phyloP scores from a whole-genome alignment of 2,888 invertebrate species.

The Fragum fragum region DNA sequence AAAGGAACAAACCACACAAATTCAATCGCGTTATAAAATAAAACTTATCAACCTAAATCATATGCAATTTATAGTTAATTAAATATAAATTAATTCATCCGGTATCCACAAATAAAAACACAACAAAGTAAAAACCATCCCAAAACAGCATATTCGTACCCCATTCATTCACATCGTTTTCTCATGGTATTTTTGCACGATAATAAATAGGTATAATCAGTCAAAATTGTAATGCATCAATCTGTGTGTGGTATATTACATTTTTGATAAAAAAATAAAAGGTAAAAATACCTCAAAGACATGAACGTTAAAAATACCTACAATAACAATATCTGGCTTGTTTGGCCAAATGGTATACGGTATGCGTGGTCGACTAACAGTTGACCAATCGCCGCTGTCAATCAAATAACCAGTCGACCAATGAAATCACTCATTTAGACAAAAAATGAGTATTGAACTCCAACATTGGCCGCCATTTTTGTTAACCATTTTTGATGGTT shows the following conservation, averaged over 20 bases:
- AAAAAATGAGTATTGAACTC: too few species aligned
- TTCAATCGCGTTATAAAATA: not conserved
- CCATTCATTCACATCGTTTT: not conserved
- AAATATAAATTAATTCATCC: not conserved
- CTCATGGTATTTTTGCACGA: not conserved
- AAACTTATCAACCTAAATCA: not conserved
- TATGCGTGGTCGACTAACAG: too few species aligned
- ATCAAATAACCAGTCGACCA: too few species aligned
- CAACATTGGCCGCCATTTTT: too few species aligned
- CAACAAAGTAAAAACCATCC: not conserved
- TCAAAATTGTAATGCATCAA: not conserved
- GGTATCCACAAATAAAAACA: not conserved
- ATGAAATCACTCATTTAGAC: too few species aligned
- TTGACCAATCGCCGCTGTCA: too few species aligned
- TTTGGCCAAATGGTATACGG: too few species aligned
- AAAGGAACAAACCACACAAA: too few species aligned
- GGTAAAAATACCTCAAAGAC: too few species aligned
- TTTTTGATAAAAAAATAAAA: not conserved
- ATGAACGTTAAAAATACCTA: too few species aligned
- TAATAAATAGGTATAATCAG: slow-evolving; percentile 1
- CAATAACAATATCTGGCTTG: too few species aligned
- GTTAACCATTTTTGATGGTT: too few species aligned
- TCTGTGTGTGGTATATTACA: not conserved
- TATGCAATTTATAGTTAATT: not conserved
- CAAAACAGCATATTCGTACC: not conserved